These are phyloP conservation scores for Centruroides sculpturatus DNA, from an alignment of 1,140 invertebrate genomes.

Conservation along the genomic window DNA sequence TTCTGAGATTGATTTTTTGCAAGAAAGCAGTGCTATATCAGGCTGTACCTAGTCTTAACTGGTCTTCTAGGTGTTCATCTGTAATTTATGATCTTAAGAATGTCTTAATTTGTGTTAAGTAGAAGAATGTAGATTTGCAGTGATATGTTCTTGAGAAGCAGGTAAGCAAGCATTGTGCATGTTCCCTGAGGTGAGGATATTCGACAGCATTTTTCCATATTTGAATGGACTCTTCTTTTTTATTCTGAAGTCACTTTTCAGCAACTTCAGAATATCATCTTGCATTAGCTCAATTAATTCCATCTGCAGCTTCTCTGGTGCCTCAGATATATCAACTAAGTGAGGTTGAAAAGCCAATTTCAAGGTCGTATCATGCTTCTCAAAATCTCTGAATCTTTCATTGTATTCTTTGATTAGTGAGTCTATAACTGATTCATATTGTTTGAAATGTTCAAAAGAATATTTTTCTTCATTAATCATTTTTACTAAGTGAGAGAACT, in stretches of 20 bases:
- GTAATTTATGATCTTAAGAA: not conserved
- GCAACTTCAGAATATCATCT: not conserved
- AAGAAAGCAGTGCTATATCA: not conserved
- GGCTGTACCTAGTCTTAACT: not conserved
- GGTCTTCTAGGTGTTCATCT: not conserved
- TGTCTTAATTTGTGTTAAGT: not conserved
- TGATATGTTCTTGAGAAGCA: not conserved
- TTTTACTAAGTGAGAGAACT: too few relatives aligned
- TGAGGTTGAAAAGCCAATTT: not conserved
- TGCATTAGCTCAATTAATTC: not conserved
- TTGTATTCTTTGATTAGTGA: not conserved
- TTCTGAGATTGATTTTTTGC: not conserved
- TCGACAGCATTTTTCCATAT: not conserved
- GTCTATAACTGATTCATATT: not conserved
- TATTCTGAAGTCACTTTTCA: not conserved
- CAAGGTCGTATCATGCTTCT: not conserved
- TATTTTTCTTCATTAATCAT: too few relatives aligned
- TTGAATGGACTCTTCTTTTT: not conserved
- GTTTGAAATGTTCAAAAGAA: too few relatives aligned
- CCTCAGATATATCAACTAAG: not conserved
- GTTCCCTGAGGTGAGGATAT: not conserved
- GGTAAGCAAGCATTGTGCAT: not conserved
- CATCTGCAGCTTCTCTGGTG: not conserved
- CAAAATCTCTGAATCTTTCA: not conserved
- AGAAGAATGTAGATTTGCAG: not conserved